Conservation (phyloP, 2,113 vertebrate species). For the Misgurnus anguillicaudatus region DNA sequence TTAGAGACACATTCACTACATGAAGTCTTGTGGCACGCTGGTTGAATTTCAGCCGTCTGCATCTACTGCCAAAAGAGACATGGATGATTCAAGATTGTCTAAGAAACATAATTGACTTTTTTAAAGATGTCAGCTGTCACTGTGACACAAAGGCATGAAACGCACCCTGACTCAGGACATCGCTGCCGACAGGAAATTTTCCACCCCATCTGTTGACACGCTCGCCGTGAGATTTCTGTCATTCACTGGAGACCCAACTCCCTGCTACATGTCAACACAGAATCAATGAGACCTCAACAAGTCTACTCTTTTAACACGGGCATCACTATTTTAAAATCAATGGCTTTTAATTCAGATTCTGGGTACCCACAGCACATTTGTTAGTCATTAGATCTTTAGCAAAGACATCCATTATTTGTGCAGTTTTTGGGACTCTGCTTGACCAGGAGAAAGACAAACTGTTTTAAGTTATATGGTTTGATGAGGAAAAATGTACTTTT, state of each 20-base stretch:
- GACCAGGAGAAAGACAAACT: no score
- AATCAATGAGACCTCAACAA: no score
- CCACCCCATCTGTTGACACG: slow-evolving; percentile 2
- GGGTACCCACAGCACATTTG: no score
- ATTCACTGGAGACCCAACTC: not conserved
- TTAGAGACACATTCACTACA: not conserved
- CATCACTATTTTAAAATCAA: no score
- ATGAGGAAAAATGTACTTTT: no score
- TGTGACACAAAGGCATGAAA: not conserved
- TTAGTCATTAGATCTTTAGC: no score
- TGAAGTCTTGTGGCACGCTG: not conserved
- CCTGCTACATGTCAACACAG: no score
- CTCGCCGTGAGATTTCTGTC: not conserved
- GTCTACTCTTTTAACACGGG: no score
- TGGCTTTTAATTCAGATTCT: no score
- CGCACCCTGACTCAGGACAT: slow-evolving; percentile 18
- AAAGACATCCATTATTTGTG: no score
- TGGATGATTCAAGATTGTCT: not conserved
- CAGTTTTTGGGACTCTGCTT: no score
- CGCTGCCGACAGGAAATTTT: slow-evolving; percentile 17
- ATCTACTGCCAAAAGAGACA: not conserved
- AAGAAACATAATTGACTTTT: not conserved
- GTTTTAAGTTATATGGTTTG: no score
- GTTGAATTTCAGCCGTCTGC: not conserved
- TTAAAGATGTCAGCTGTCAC: not conserved